Conservation (phyloP, 2,888 invertebrate species). For the Teleogryllus oceanicus region DNA sequence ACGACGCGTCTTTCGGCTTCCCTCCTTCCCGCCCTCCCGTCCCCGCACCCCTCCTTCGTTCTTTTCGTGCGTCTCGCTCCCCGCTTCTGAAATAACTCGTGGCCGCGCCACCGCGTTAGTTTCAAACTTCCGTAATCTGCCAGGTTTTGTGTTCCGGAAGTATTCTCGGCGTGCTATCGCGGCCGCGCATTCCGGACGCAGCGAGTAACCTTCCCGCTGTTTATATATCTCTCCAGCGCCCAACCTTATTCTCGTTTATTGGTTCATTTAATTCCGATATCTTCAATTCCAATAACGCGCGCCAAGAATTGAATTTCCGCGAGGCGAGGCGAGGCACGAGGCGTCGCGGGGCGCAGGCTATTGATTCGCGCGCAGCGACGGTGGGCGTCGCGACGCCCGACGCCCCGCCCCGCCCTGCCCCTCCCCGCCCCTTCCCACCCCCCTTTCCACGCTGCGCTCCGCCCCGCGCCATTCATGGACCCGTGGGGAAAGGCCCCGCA, state of each 20-base stretch:
- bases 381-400: too few relatives aligned
- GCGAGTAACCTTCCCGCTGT: not conserved
- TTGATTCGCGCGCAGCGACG: not conserved
- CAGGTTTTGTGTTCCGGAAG: not conserved
- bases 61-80: not conserved
- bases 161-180: not conserved
- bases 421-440: too few relatives aligned
- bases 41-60: not conserved
- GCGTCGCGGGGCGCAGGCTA: not conserved
- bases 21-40: not conserved
- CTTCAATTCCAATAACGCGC: constrained; percentile 4
- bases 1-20: not conserved
- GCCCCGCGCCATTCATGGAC: too few relatives aligned
- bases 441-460: too few relatives aligned
- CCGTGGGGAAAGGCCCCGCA: too few relatives aligned
- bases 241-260: not conserved
- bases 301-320: constrained; percentile 4
- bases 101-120: not conserved
- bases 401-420: too few relatives aligned
- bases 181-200: not conserved
- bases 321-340: not conserved
- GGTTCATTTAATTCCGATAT: constrained; percentile 18
- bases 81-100: not conserved
- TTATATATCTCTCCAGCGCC: not conserved
- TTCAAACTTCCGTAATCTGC: not conserved